These are phyloP conservation scores for Lymantria dispar DNA, from an alignment of 2,888 invertebrate species.

Conservation along the genomic window DNA sequence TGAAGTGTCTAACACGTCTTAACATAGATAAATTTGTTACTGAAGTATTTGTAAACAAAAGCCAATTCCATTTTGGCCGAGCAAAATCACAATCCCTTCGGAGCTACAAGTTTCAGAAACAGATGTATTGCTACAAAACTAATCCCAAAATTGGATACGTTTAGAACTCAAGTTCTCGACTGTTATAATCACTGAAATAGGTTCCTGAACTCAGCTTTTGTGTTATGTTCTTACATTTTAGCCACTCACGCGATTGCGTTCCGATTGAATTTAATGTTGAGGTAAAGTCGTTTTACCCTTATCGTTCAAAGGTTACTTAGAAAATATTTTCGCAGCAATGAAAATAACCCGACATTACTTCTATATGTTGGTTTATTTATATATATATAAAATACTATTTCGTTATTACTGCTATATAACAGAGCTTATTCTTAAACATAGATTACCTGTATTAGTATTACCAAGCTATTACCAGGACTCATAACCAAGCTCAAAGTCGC, in stretches of 20 bases:
- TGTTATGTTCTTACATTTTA: slow-evolving; percentile 6
- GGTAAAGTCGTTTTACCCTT: not conserved
- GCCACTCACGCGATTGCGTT: slow-evolving; percentile 4
- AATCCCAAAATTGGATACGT: slow-evolving; percentile 30
- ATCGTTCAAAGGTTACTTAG: not conserved
- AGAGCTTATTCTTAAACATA: too few species aligned
- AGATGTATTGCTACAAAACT: slow-evolving; percentile 26
- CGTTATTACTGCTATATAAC: too few species aligned
- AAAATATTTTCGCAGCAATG: not conserved
- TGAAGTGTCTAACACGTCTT: too few species aligned
- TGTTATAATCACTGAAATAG: slow-evolving; percentile 12
- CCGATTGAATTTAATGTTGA: not conserved
- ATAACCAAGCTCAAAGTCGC: too few species aligned
- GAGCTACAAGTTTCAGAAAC: slow-evolving; percentile 25
- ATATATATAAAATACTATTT: not conserved
- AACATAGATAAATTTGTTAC: slow-evolving; percentile 1
- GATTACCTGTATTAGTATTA: too few species aligned
- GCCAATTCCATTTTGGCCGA: slow-evolving; percentile 25
- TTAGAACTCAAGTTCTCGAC: slow-evolving; percentile 6
- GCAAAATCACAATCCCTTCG: slow-evolving; percentile 20
- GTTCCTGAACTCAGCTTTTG: slow-evolving; percentile 5
- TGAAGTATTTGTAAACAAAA: slow-evolving; percentile 19
- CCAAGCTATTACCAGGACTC: too few species aligned
- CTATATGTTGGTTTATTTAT: not conserved
- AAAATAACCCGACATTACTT: not conserved